Conservation (phyloP, 2,888 invertebrate species). For the Augiades crinisus region DNA sequence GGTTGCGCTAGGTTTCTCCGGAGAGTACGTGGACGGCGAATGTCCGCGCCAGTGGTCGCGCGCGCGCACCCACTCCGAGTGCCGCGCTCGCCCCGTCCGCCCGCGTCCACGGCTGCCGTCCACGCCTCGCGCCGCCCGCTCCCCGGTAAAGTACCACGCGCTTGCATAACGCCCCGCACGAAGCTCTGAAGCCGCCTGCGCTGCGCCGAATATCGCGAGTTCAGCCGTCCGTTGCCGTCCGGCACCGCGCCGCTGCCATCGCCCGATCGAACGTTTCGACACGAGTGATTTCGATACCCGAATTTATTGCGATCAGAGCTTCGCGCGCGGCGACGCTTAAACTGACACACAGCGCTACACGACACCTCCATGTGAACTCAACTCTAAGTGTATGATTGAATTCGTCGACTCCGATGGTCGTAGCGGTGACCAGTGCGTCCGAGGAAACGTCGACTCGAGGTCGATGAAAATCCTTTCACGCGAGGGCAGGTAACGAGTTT, state of each 20-base stretch:
- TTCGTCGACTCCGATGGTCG: conserved; percentile 27
- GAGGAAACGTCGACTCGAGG: conserved; percentile 33
- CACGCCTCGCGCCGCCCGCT: conserved; percentile 37
- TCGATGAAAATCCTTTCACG: conserved; percentile 31
- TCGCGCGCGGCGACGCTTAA: conserved; percentile 30
- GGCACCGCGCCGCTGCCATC: not conserved
- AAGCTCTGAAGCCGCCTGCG: conserved; percentile 29
- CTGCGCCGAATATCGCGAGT: not conserved
- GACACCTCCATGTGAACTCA: conserved; percentile 28
- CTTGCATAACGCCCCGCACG: conserved; percentile 34
- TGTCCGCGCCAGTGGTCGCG: conserved; percentile 27
- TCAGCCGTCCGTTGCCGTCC: not conserved
- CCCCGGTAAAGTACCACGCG: conserved; percentile 58
- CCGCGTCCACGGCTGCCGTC: conserved; percentile 48
- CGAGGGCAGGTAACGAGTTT: conserved; percentile 21
- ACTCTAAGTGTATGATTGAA: conserved; percentile 20
- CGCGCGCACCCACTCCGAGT: conserved; percentile 52
- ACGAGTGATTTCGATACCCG: conserved; percentile 20
- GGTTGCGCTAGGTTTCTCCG: no score
- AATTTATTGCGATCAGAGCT: conserved; percentile 29
- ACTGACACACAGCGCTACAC: conserved; percentile 20
- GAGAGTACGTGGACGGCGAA: no score
- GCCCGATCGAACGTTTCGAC: conserved; percentile 4
- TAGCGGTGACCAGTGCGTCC: conserved; percentile 34
- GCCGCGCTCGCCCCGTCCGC: conserved; percentile 58